Evolutionary conservation across 2,113 vertebrate genomes (phyloP), one percentile per base, ranked within the genome.

Genomic region (Megalops atlanticus): DNA sequence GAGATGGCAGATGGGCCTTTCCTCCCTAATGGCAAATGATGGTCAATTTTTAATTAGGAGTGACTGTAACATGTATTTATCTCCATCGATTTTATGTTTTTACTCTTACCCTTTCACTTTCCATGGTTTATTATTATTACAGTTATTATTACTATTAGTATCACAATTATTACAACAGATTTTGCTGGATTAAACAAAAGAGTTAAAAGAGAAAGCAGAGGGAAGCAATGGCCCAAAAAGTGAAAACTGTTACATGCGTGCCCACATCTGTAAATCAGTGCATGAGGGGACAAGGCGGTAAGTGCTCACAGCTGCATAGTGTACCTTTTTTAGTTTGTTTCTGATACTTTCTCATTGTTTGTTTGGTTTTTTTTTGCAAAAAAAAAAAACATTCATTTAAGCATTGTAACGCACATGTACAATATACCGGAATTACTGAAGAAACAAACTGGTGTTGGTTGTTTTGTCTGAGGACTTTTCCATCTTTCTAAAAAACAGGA

Each of bases 41-140:
- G n/a, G 39, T 69, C 77, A 43, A 24, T n/a, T 70, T 68, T 69
- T 49, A 86, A 75, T 79, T 85, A 83, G 70, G 49, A 79, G 38
- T 24, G 10, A 80, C 78, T 80, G 64, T 81, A 52, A 76, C 21
- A n/a, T 86, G 49, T 87, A 73, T 85, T 81, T 76, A 79, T 88
- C 79, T 83, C 70, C 5, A 81, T 82, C 84, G 52, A 80, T 77
- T 84, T 85, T 86, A 87, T 85, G 52, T 85, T 87, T n/a, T 85
- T 69, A 74, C 85, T 81, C 80, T 84, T 84, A 1, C 75, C 74
- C 54, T 54, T 80, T 84, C 80, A 84, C 39, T 33, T 81, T 74
- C 87, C 88, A 78, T 2, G 78, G 74, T 84, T 85, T 84, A 40
- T 89, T 88, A 88, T 40, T 33, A 71, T 35, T 41, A 83, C 75